These are phyloP conservation scores for Cataglyphis livida DNA, from an alignment of 2,888 invertebrate genomes.

Conservation along the genomic window DNA sequence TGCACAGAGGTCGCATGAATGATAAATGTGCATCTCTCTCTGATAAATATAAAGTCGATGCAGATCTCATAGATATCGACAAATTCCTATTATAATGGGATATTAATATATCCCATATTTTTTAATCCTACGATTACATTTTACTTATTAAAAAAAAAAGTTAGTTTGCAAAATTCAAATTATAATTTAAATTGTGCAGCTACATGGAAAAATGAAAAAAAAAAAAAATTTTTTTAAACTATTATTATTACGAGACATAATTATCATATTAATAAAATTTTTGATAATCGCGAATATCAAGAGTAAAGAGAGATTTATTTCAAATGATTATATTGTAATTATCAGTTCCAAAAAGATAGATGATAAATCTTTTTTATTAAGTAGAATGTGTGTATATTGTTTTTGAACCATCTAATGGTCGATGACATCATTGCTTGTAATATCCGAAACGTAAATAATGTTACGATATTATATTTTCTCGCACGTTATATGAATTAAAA, in stretches of 20 bases:
- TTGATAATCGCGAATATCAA: not conserved
- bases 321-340: not conserved
- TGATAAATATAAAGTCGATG: not conserved
- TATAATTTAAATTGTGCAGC: not conserved
- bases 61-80: constrained; percentile 32
- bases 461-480: not conserved
- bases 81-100: not conserved
- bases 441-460: not conserved
- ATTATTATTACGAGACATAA: not conserved
- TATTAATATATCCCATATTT: not conserved
- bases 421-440: not conserved
- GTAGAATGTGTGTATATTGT: not conserved
- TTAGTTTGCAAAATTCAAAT: not conserved
- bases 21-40: constrained; percentile 11
- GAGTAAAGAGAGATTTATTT: not conserved
- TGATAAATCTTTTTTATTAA: not conserved
- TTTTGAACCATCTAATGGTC: not conserved
- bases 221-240: not conserved
- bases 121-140: not conserved
- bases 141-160: not conserved
- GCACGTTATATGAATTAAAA: not conserved
- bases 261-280: not conserved
- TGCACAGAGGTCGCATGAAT: constrained; percentile 37
- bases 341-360: not conserved
- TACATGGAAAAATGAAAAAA: not conserved